Evolutionary conservation across 2,797 vertebrate species (phyloP).

Genomic region (Pangasius djambal): DNA sequence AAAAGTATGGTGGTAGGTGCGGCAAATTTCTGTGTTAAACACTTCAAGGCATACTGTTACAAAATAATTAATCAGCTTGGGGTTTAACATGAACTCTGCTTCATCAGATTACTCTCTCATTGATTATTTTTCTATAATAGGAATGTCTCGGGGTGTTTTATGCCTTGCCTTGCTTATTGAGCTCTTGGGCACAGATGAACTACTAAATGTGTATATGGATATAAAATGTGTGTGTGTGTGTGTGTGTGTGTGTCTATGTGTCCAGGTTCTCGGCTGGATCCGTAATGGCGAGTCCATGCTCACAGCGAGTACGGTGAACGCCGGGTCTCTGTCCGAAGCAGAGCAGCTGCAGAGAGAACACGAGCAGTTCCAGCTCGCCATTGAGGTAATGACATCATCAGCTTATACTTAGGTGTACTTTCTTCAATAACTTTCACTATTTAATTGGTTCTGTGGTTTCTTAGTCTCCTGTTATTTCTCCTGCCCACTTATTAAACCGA

Average conservation of each 20-base stretch:
- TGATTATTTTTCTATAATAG: too few species aligned
- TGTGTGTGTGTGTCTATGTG: slow-evolving; percentile 1
- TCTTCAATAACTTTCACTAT: neutral
- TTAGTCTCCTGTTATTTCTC: neutral
- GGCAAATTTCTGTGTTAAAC: too few species aligned
- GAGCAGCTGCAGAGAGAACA: slow-evolving; percentile 97
- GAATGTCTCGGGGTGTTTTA: too few species aligned
- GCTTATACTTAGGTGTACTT: neutral
- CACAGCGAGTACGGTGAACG: slow-evolving; percentile 91
- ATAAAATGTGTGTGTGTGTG: slow-evolving; percentile 15
- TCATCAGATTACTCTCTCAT: too few species aligned
- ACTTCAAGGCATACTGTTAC: too few species aligned
- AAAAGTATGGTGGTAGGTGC: too few species aligned
- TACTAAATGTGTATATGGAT: neutral
- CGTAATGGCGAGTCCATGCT: slow-evolving; percentile 96
- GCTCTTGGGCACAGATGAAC: neutral
- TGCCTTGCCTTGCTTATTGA: too few species aligned
- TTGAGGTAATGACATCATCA: slow-evolving; percentile 82
- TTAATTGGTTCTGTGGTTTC: neutral
- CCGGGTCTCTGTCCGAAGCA: slow-evolving; percentile 93
- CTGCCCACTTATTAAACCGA: neutral
- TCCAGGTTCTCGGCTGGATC: slow-evolving; percentile 96
- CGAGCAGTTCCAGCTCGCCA: slow-evolving; percentile 96
- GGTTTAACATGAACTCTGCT: too few species aligned
- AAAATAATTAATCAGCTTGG: too few species aligned